Evolutionary conservation across 2,113 vertebrate species (phyloP).

Genomic region (Boulengeromyrus knoepffleri): DNA sequence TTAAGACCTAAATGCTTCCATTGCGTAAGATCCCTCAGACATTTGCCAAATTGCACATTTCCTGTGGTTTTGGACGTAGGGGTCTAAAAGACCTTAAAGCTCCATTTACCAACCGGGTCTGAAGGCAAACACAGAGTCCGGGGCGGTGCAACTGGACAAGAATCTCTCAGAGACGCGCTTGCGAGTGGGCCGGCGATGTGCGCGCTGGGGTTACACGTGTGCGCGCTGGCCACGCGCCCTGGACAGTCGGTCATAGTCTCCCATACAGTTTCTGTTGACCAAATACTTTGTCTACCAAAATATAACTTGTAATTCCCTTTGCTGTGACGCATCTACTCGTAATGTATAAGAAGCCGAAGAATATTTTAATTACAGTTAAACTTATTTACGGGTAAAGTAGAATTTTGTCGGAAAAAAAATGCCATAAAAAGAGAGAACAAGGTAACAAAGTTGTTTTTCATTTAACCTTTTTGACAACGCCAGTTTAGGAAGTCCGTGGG

Average conservation of each 20-base stretch:
- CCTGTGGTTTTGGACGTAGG: constrained; percentile 5
- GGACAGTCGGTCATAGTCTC: not conserved
- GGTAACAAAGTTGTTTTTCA: not conserved
- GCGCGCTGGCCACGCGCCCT: not conserved
- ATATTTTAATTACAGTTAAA: not conserved
- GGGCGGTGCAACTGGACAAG: not conserved
- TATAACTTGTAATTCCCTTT: not conserved
- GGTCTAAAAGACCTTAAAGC: not conserved
- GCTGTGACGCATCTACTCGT: not conserved
- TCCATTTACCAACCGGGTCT: not conserved
- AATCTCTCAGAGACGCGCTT: not conserved
- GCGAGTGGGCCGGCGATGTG: not conserved
- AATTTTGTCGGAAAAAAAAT: not conserved
- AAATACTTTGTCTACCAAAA: not conserved
- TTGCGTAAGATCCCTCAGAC: not conserved
- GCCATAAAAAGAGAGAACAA: not conserved
- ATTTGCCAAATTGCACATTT: constrained; percentile 8
- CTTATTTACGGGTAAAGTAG: not conserved
- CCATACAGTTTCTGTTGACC: not conserved
- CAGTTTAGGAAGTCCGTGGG: not conserved
- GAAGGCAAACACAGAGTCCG: constrained; percentile 5
- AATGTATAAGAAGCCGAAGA: not conserved
- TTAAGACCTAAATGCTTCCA: constrained; percentile 8
- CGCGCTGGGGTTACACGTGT: not conserved
- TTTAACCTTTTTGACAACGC: not conserved